Conservation (phyloP, 2,113 vertebrate species). For the Ammodytes dubius region DNA sequence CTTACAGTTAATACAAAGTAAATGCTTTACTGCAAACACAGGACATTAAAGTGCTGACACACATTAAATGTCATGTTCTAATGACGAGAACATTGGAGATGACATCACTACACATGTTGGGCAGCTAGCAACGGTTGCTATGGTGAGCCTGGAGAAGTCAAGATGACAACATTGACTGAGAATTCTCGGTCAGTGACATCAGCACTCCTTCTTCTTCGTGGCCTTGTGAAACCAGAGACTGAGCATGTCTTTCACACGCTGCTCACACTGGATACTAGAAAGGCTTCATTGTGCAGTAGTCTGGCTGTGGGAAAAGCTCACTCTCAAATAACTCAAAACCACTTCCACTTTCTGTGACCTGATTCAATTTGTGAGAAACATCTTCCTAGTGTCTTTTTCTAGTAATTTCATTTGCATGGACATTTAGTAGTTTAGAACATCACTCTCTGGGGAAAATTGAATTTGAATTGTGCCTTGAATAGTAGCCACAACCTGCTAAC, state of each 20-base stretch:
- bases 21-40: neutral
- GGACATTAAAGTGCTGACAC: constrained; percentile 18
- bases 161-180: constrained; percentile 3
- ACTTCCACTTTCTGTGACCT: constrained; percentile 44
- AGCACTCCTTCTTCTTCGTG: constrained; percentile 6
- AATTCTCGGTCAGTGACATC: constrained; percentile 61
- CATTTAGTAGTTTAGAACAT: neutral
- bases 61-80: constrained; percentile 30
- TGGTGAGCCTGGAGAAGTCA: constrained; percentile 31
- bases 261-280: constrained; percentile 53
- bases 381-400: constrained; percentile 4
- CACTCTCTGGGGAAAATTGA: neutral
- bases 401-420: constrained; percentile 36
- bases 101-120: constrained; percentile 81
- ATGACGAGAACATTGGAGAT: constrained; percentile 48
- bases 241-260: constrained; percentile 46
- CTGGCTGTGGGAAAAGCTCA: neutral
- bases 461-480: neutral
- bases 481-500: neutral
- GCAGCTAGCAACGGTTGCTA: constrained; percentile 80
- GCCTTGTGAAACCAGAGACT: constrained; percentile 44
- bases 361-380: constrained; percentile 34
- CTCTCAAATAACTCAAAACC: constrained; percentile 12
- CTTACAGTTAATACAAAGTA: neutral
- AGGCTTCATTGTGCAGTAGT: constrained; percentile 54